Evolutionary conservation across 2,797 vertebrate species (phyloP).

Genomic region (Gallirallus australis): DNA sequence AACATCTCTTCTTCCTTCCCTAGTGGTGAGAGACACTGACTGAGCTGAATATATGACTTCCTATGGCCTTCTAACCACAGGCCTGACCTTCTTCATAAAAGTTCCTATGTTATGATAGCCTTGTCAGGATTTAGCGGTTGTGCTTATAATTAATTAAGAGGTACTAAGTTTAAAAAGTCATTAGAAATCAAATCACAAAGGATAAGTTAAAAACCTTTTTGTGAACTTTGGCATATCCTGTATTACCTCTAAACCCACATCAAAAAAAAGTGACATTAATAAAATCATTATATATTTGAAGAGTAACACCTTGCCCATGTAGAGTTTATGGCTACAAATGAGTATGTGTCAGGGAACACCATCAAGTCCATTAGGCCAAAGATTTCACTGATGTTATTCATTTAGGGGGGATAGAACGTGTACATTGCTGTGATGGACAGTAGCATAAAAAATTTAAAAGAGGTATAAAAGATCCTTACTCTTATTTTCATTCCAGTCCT

Average conservation of each 20-base stretch:
- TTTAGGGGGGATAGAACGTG: not conserved
- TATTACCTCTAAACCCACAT: slow-evolving; percentile 37
- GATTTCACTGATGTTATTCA: slow-evolving; percentile 2
- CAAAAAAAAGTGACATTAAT: slow-evolving; percentile 50
- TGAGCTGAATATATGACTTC: slow-evolving; percentile 37
- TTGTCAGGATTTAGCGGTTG: slow-evolving; percentile 24
- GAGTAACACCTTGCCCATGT: slow-evolving; percentile 21
- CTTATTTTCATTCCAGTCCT: not conserved
- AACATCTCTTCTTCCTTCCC: not conserved
- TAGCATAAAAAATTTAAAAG: not conserved
- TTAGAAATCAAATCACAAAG: slow-evolving; percentile 59
- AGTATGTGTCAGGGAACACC: slow-evolving; percentile 8
- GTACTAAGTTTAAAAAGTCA: slow-evolving; percentile 52
- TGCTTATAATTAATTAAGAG: slow-evolving; percentile 66
- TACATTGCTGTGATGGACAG: not conserved
- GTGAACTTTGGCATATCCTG: slow-evolving; percentile 10
- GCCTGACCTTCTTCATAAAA: slow-evolving; percentile 48
- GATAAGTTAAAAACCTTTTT: slow-evolving; percentile 41
- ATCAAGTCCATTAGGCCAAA: slow-evolving; percentile 48
- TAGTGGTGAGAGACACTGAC: not conserved
- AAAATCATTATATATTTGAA: slow-evolving; percentile 61
- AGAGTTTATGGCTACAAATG: slow-evolving; percentile 60
- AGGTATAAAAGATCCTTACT: not conserved
- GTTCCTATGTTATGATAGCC: not conserved
- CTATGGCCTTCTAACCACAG: slow-evolving; percentile 44